Base-by-base conservation (phyloP, 2,113 vertebrate species). In the Chlorodrepanis virens region DNA sequence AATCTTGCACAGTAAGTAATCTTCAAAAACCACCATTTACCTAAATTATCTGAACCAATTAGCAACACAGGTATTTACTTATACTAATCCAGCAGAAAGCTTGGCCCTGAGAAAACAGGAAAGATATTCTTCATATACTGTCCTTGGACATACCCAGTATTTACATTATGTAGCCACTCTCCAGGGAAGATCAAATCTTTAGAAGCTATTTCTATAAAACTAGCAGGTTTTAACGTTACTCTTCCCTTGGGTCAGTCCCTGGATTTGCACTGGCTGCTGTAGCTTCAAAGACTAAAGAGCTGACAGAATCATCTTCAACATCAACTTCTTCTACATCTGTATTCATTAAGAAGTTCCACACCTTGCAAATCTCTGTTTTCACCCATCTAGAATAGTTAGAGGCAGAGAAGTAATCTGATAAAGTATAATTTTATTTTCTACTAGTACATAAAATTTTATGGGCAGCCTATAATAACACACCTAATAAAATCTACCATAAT, bases 401-500 rank as follows among this genome's bases (percentile, higher is more conserved):
- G 87, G 94, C 95, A 93, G 60, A 93, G 71, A 90, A 91, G 91
- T 95, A 96, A 95, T 91, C 52, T 86, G 45, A 96, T 95, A 94
- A 96, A 91, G 79, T 76, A 37, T 83, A 95, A 96, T 96, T 97
- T 94, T 89, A 89, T 96, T 96, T 95, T 76, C 87, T 77, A 81
- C 60, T 37, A 70, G 90, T 88, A 83, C 86, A 95, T 95, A 94
- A 93, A 91, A 87, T 87, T 89, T 86, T 89, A 92, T 52, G 54
- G 74, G 74, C 33, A 93, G 88, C 45, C 42, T 87, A 92, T 93
- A 96, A 96, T 71, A 96, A 91, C 81, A 93, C 23, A 83, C 45
- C 77, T 93, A 97, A 97, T 97, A 95, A 95, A 97, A 94, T 89
- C 86, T 92, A 45, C 45, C 35, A 64, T 95, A 96, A 97, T 50